Evolutionary conservation across 2,888 invertebrate species (phyloP), one percentile per base, ranked within the genome.

Genomic region (Drosophila putrida): DNA sequence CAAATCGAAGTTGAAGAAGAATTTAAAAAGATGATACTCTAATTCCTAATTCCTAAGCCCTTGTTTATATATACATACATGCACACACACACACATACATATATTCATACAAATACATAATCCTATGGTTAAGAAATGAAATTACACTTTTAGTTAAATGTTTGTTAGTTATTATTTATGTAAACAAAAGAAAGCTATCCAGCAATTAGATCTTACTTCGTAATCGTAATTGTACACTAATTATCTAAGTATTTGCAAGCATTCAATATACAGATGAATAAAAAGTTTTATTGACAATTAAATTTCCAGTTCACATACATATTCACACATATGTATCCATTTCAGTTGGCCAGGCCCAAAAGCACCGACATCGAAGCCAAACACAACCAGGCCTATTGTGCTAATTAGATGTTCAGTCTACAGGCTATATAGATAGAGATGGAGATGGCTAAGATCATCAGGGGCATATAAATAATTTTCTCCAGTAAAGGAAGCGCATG

Each of bases 81-180:
- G 49, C 41, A 44, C n/a, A 13, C 4, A 10, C 5, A 25, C 28
- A 43, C 20, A 33, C 31, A 33, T 4, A 44, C 5, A 44, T 4
- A 55, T 41, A 41, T 11, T 35, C 59, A 41, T 35, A 41, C 33
- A 49, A 31, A 64, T 10, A 50, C 51, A 54, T 53, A 66, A 59
- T 62, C 50, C 39, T 79, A 76, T 64, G 66, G 62, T 43, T 53
- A 61, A 58, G 73, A 77, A 70, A 64, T 55, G 51, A 66, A 74
- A 68, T 57, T 67, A 58, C 49, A 82, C 65, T 53, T 65, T 47
- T 89, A 88, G 90, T 85, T 89, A 74, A 82, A 86, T 86, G 75
- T 90, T 90, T 88, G 87, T 90, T 86, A 86, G 85, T 90, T 86
- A 88, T 79, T 89, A 86, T 86, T 86, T 86, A 90, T 88, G 83